Evolutionary conservation across 1,140 invertebrate genomes (phyloP), one percentile per base, ranked within the genome.

Genomic region (Dendroctonus ponderosae): DNA sequence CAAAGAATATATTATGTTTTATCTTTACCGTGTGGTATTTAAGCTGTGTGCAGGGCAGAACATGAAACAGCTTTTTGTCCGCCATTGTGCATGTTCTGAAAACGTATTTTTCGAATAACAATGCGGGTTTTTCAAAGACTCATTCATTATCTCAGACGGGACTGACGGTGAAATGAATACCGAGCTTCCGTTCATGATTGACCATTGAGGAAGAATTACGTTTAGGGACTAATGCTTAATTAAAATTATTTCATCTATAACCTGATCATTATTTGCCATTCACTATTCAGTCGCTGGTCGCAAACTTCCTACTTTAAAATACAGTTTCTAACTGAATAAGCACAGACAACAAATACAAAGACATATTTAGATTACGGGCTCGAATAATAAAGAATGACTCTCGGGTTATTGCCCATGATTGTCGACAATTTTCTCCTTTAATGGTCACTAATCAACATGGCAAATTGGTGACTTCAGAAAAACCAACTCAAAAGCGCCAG

Each of bases 1-100:
- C 9, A 50, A 49, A 51, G 50, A 57, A 65, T 65, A 58, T 15
- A 51, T 65, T 65, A 57, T 39, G 46, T 3, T 65, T 56, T 65
- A 65, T 56, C 14, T 56, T 43, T 64, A 26, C 26, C 26, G 39
- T 38, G 51, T 26, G n/a, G 57, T 48, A 48, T 62, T 62, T 62
- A 62, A 43, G 56, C n/a, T 44, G 40, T 44, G 37, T 58, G 44
- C 12, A 8, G 37, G 40, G 41, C 38, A 26, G n/a, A 26, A 26
- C 15, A 38, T 26, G 52, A 53, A 53, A 15, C 48, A 11, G 12
- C 48, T 14, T 50, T 50, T 50, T 50, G 6, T 14, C 48, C 26
- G 12, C 26, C 26, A 50, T 50, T 50, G 12, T 11, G 48, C 48
- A 14, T 8, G 12, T 7, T 12, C 7, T 15, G 7, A 15, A 50